Conservation (phyloP, 1,140 invertebrate genomes). For the Uloborus diversus region DNA sequence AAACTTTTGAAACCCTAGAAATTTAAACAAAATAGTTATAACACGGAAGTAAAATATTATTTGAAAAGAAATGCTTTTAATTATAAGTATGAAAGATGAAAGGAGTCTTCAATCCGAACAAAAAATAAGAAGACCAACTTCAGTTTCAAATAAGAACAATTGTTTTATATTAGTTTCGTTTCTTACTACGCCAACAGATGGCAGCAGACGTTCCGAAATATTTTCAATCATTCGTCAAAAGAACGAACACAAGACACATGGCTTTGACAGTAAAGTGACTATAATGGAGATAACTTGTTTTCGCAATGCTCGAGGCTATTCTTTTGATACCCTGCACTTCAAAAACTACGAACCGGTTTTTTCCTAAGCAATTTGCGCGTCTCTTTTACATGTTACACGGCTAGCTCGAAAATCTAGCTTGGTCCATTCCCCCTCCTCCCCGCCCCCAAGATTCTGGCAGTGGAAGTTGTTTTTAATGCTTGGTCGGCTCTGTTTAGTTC, state of each 20-base stretch:
- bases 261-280: conserved; percentile 56
- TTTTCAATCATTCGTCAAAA: conserved; percentile 31
- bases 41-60: too few relatives aligned
- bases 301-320: conserved; percentile 34
- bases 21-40: too few relatives aligned
- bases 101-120: too few relatives aligned
- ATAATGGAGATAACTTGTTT: conserved; percentile 56
- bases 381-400: conserved; percentile 25
- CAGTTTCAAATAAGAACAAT: too few relatives aligned
- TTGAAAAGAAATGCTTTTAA: not conserved
- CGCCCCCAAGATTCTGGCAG: too few relatives aligned
- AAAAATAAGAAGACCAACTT: too few relatives aligned
- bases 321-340: conserved; percentile 48
- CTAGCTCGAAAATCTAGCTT: conserved; percentile 20
- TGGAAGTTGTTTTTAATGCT: too few relatives aligned
- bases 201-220: not conserved
- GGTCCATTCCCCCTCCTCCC: not conserved
- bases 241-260: conserved; percentile 51
- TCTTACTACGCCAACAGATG: conserved; percentile 9
- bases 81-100: too few relatives aligned
- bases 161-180: too few relatives aligned
- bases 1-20: too few relatives aligned
- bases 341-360: conserved; percentile 48
- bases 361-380: conserved; percentile 42
- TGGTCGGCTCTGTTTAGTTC: too few relatives aligned